Conservation (phyloP, 2,888 invertebrate species). For the Athalia circularis region DNA sequence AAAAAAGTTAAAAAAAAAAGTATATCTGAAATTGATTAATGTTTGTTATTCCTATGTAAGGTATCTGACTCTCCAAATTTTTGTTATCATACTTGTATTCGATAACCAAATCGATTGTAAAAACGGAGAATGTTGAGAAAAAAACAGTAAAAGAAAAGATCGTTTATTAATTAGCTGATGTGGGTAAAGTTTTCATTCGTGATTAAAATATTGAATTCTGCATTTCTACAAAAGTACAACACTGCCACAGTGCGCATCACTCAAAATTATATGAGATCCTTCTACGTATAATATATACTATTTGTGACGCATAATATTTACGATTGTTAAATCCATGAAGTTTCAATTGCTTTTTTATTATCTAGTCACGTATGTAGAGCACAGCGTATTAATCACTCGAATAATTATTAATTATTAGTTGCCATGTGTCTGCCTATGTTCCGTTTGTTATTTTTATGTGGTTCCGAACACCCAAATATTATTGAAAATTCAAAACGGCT, state of each 20-base stretch:
- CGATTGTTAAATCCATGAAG: constrained; percentile 62
- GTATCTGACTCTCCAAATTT: not conserved
- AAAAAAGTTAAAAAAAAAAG: not conserved
- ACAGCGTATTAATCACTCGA: constrained; percentile 65
- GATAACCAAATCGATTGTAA: not conserved
- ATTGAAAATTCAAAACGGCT: not conserved
- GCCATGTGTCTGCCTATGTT: constrained; percentile 58
- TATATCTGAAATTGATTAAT: not conserved
- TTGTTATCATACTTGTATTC: constrained; percentile 3
- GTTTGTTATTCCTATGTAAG: constrained; percentile 3
- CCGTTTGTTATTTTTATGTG: constrained; percentile 18
- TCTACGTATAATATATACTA: constrained; percentile 56
- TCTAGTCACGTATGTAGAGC: constrained; percentile 69
- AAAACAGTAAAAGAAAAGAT: too few species aligned
- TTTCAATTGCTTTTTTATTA: constrained; percentile 69
- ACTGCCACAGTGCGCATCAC: constrained; percentile 45
- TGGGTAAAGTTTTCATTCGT: not conserved
- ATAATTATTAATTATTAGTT: constrained; percentile 64
- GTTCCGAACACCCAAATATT: not conserved
- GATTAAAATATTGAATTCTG: constrained; percentile 1
- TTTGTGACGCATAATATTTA: constrained; percentile 63
- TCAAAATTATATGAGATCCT: constrained; percentile 56
- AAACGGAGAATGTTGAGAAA: too few species aligned
- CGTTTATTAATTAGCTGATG: not conserved
- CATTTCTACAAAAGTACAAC: not conserved